Evolutionary conservation across 2,797 vertebrate genomes (phyloP).

Genomic region (Hippoglossus hippoglossus): DNA sequence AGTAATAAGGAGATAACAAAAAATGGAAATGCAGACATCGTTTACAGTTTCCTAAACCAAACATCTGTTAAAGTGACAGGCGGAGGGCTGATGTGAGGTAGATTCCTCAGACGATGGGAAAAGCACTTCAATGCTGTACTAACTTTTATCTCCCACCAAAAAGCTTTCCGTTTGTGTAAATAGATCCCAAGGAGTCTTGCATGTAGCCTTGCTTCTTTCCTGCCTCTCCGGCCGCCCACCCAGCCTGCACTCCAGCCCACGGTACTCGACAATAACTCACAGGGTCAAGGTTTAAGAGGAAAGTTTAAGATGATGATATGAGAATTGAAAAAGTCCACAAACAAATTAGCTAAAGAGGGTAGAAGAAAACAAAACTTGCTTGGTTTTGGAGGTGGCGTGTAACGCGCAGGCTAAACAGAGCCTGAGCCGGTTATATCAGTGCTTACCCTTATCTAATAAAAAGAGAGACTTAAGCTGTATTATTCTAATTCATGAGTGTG

Average conservation of each 20-base stretch:
- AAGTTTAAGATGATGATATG: constrained; percentile 89
- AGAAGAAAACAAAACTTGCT: constrained; percentile 66
- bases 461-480: constrained; percentile 72
- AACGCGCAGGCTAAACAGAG: constrained; percentile 85
- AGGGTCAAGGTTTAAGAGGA: constrained; percentile 91
- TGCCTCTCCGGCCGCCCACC: constrained; percentile 69
- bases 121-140: constrained; percentile 90
- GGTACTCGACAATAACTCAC: constrained; percentile 84
- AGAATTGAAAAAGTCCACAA: constrained; percentile 92
- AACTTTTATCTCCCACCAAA: constrained; percentile 92
- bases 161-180: constrained; percentile 95
- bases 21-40: constrained; percentile 94
- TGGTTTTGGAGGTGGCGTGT: constrained; percentile 60
- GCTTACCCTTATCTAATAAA: constrained; percentile 78
- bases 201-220: constrained; percentile 77
- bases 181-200: constrained; percentile 86
- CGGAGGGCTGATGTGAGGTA: constrained; percentile 82
- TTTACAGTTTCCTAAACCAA: constrained; percentile 97
- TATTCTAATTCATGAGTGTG: constrained; percentile 74
- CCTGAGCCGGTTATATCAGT: constrained; percentile 55
- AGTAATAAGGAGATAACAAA: constrained; percentile 93
- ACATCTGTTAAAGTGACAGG: constrained; percentile 98
- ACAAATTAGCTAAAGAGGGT: constrained; percentile 86
- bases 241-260: constrained; percentile 78
- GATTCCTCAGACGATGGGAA: constrained; percentile 90